Conservation (phyloP, 2,888 invertebrate genomes). For the Hipparchia semele region DNA sequence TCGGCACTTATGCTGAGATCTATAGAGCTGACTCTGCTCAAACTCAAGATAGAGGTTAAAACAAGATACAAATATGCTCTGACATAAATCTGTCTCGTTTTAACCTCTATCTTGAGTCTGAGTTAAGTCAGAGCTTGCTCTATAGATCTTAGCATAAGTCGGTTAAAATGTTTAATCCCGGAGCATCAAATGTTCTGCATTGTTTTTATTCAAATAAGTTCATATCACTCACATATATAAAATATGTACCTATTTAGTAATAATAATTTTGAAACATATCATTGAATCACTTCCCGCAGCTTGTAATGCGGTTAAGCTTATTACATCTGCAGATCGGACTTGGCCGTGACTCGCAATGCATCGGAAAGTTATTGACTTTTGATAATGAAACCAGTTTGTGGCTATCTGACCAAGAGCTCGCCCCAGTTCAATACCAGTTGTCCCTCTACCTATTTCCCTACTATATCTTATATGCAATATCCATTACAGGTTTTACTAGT, state of each 20-base stretch:
- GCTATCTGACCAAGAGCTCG: constrained; percentile 75
- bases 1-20: no score
- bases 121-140: no score
- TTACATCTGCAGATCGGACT: constrained; percentile 65
- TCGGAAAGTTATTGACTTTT: constrained; percentile 83
- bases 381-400: constrained; percentile 82
- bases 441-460: constrained; percentile 50
- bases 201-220: neutral
- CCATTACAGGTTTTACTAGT: constrained; percentile 57
- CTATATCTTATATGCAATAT: constrained; percentile 48
- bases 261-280: constrained; percentile 23
- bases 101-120: no score
- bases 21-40: no score
- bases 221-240: constrained; percentile 3
- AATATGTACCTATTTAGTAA: no score
- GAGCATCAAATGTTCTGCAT: constrained; percentile 1
- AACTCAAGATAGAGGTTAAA: no score
- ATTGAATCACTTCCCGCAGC: constrained; percentile 38
- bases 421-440: constrained; percentile 76
- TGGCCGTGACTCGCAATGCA: constrained; percentile 79
- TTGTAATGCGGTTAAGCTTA: constrained; percentile 50
- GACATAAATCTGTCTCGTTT: no score
- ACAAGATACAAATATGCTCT: no score
- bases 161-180: neutral
- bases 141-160: no score